A percentile compares a stretch with the other conserved stretches of the same genome.
Conservation (phyloP, 2,888 invertebrate species). For the Agriopis leucophaearia region DNA sequence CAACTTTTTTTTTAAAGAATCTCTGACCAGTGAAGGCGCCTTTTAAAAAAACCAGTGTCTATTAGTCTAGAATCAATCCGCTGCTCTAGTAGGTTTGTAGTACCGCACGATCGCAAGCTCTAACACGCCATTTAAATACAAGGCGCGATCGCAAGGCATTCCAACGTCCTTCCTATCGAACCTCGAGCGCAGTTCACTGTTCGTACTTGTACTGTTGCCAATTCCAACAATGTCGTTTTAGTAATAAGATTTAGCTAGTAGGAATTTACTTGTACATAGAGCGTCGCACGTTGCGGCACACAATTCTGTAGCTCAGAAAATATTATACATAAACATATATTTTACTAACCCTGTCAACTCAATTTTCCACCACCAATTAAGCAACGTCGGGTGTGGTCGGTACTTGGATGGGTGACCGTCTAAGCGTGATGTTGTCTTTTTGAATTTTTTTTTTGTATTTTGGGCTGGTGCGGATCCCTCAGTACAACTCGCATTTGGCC, state of each 20-base stretch:
- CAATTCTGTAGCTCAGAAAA: neutral
- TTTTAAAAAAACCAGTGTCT: too few species aligned
- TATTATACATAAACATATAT: neutral
- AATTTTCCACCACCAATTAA: too few species aligned
- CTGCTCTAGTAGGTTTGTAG: constrained; percentile 50
- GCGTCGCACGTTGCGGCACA: constrained; percentile 7
- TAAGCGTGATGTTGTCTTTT: too few species aligned
- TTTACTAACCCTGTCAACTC: too few species aligned
- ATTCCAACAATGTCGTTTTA: constrained; percentile 30
- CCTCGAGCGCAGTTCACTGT: constrained; percentile 24
- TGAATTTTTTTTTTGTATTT: too few species aligned
- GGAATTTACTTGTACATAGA: constrained; percentile 1
- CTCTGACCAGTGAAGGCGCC: too few species aligned
- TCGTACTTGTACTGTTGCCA: constrained; percentile 36
- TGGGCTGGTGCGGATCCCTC: too few species aligned
- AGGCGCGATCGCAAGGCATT: constrained; percentile 58
- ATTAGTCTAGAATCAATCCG: neutral
- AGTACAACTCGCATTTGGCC: too few species aligned
- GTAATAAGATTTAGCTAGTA: constrained; percentile 24
- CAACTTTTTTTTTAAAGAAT: too few species aligned
- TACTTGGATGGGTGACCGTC: too few species aligned
- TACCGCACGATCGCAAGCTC: constrained; percentile 56
- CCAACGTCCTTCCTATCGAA: constrained; percentile 61
- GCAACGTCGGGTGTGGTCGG: too few species aligned
- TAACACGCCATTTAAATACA: constrained; percentile 61